Conservation (phyloP, 2,113 vertebrate genomes). For the Balaenoptera acutorostrata region DNA sequence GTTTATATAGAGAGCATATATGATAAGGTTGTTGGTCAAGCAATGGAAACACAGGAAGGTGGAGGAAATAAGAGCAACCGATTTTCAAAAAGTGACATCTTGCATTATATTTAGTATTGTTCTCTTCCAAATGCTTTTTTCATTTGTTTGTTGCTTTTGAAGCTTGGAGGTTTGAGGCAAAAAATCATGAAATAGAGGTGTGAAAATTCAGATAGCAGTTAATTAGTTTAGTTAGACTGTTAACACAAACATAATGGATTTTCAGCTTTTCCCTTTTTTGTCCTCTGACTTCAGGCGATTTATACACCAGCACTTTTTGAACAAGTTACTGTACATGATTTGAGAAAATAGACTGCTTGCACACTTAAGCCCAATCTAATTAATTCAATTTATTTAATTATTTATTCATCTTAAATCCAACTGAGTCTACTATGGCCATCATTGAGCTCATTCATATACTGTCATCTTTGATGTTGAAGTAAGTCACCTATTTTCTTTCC, state of each 20-base stretch:
- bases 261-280: slow-evolving; percentile 77
- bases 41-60: neutral
- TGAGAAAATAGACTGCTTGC: slow-evolving; percentile 68
- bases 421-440: slow-evolving; percentile 66
- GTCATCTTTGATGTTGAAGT: slow-evolving; percentile 31
- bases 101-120: neutral
- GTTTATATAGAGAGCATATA: neutral
- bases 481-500: neutral
- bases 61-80: neutral
- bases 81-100: slow-evolving; percentile 8
- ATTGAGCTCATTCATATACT: slow-evolving; percentile 53
- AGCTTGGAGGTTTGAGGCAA: slow-evolving; percentile 68
- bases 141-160: slow-evolving; percentile 70
- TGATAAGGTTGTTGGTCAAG: neutral
- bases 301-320: slow-evolving; percentile 72
- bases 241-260: slow-evolving; percentile 79
- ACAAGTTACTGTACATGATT: slow-evolving; percentile 79
- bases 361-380: slow-evolving; percentile 69
- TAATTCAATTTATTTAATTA: slow-evolving; percentile 81
- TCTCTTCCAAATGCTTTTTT: slow-evolving; percentile 52
- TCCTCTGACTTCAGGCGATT: slow-evolving; percentile 79
- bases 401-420: slow-evolving; percentile 76
- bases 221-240: slow-evolving; percentile 82
- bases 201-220: slow-evolving; percentile 84
- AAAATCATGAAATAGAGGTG: slow-evolving; percentile 78